Base-by-base conservation (phyloP, 2,113 vertebrate species). In the Mormyrus iriodes region DNA sequence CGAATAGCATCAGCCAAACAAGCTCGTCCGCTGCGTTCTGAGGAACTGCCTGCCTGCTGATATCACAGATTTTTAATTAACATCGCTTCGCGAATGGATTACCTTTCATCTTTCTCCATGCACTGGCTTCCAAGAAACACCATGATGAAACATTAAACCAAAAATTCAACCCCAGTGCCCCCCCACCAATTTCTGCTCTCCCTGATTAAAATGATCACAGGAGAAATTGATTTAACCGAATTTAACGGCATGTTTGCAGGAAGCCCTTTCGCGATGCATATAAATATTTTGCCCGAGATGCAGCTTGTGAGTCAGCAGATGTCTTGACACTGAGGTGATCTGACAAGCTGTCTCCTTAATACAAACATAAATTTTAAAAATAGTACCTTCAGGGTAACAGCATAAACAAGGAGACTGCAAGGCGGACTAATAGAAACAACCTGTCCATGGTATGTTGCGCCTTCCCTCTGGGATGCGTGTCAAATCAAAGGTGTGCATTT, bases 181-280 rank as follows among this genome's bases (percentile, higher is more conserved):
- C 58, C 58, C 9, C 9, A 31, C 61, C 44, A 44, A 24, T 84
- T 48, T 79, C 46, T 48, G 1, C 82, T 27, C 39, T 39, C 44
- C 44, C 82, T n/a, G 82, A 84, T 46, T 84, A 46, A 84, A 84
- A 44, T n/a, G 21, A 84, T 84, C 39, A 84, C 82, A 84, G 48
- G 44, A 84, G 17, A 24, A 84, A 84, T 24, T 48, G 21, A 48
- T 84, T 5, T 13, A 84, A 84, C 73, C 39, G 13, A 35, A 79
- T 19, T 79, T 79, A 42, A 17, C 12, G 73, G 35, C 31, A 49
- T 51, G 83, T 51, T 51, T 51, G 83, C 44, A n/a, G 48, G 46
- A 24, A 85, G 83, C 5, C 9, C 44, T n/a, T 85, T 24, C 24
- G 0, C 48, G 13, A n/a, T 12, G 35, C 15, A 79, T 42, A 79